Conservation (phyloP, 2,113 vertebrate species). For the Fulmarus glacialis region DNA sequence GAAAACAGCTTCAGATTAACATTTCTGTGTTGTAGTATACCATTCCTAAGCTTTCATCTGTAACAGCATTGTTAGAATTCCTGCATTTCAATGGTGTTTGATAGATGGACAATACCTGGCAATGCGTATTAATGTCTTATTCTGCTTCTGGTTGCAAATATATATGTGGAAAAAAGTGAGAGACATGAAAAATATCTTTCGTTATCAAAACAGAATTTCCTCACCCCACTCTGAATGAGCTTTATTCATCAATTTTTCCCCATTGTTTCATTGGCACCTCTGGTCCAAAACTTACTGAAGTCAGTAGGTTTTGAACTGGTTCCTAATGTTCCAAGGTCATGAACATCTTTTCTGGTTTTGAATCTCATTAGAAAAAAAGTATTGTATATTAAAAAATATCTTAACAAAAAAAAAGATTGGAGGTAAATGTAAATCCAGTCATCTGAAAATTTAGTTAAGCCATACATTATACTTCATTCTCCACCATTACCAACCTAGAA, state of each 20-base stretch:
- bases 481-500: background rate
- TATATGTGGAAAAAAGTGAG: background rate
- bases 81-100: background rate
- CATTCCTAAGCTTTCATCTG: background rate
- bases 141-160: background rate
- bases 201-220: background rate
- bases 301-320: background rate
- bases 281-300: background rate
- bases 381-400: background rate
- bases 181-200: background rate
- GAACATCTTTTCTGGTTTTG: background rate
- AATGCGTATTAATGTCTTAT: background rate
- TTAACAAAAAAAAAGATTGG: background rate
- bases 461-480: background rate
- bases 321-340: background rate
- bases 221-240: background rate
- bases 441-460: background rate
- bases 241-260: background rate
- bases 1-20: background rate
- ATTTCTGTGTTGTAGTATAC: background rate
- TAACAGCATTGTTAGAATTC: constrained; percentile 1
- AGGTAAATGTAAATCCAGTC: background rate
- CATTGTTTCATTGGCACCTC: background rate
- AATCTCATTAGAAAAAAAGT: background rate
- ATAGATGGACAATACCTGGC: background rate